Base-by-base conservation (phyloP, 2,113 vertebrate genomes). In the Syrmaticus mikado region DNA sequence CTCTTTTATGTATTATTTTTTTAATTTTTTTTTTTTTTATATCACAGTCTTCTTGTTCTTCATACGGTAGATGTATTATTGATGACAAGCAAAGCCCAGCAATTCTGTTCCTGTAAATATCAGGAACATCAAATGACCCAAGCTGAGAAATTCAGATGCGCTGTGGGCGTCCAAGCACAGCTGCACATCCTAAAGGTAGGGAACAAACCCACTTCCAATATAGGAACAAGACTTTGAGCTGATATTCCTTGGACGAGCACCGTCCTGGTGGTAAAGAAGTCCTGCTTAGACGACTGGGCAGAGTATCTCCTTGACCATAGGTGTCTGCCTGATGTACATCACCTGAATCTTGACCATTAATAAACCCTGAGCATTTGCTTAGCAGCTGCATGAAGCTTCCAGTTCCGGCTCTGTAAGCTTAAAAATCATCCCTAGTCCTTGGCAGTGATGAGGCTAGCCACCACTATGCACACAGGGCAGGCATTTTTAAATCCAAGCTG, bases 1-100 rank as follows among this genome's bases (percentile, higher is more conserved):
- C 1, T 60, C 2, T 40, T 8, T 41, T 38, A 41, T 61, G 57
- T 53, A 70, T 75, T 36, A n/a, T 57, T 52, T 7, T 13, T 3
- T 9, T 13, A 7, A n/a, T 10, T 6, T 7, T 32, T n/a, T 57
- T 55, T 62, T 53, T 81, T 76, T 36, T 62, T 1, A n/a, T 84
- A 65, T 73, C 34, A 24, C 22, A 76, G 22, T 92, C 16, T 2
- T 75, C 71, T 85, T 89, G 27, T 66, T 83, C 74, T 82, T 90
- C 41, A 41, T 13, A 71, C 43, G 34, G 40, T 73, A 82, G 58
- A 82, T 91, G 32, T 67, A 90, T 93, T 89, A 91, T 87, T 91
- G 60, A 87, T 87, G 43, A 68, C n/a, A 93, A 85, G 50, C 25
- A 75, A 85, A 92, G 58, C 64, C 17, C 17, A 82, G 17, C 1